Evolutionary conservation across 2,888 invertebrate species (phyloP), one percentile per base, ranked within the genome.

Genomic region (Mythimna loreyi): DNA sequence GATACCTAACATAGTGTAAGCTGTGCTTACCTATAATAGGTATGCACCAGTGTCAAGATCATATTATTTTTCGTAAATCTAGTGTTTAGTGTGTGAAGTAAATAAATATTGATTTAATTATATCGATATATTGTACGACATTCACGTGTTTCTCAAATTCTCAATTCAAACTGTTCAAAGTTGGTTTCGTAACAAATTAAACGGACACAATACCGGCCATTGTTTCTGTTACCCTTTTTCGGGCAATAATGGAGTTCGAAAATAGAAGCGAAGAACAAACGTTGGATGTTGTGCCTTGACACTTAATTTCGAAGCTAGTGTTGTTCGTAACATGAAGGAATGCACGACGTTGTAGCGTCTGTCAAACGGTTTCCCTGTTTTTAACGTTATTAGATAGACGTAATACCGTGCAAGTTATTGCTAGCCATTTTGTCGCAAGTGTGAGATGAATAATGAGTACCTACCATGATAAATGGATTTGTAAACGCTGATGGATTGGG

Each of bases 151-250:
- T n/a, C n/a, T n/a, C n/a, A 73, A 72, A 80, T 81, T 75, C 69
- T 81, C 79, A 75, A 67, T 75, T 71, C 74, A 82, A 84, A 87
- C 33, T 7, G 72, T 30, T 19, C n/a, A 82, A 84, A 87, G 87
- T 87, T 85, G 85, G 85, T 86, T 88, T 87, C 82, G 80, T 82
- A 81, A 76, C 80, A 87, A 92, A 89, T 90, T 88, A 87, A 91
- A 89, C 82, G 85, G 73, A 84, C 86, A 88, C 86, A 87, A 85
- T 83, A 71, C 72, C 60, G 58, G 68, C 70, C 63, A 75, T 80
- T 79, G 83, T 75, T 83, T 79, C 84, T 78, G 83, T 82, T 82
- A 75, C 56, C 72, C 83, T 88, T 89, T 90, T 90, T 88, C 75
- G 78, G 82, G 82, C 87, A 89, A 89, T 88, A 90, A 87, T 86